A percentile compares a stretch with the other conserved stretches of the same genome.
Evolutionary conservation across 2,888 invertebrate species (phyloP).

Genomic region (Scaptomyza tumidula): DNA sequence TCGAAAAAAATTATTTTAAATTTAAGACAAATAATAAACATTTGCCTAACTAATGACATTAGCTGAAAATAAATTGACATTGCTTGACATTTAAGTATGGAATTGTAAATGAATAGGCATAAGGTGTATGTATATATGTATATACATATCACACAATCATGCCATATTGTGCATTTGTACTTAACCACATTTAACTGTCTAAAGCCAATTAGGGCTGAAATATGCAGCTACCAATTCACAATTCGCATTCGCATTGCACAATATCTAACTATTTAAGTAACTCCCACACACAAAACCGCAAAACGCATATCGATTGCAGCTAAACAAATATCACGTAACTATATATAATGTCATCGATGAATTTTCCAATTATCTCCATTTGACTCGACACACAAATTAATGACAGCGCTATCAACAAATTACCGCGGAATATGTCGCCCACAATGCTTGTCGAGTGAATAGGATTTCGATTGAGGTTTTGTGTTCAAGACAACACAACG

Average conservation of each 20-base stretch:
- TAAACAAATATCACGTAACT: background rate
- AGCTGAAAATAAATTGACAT: background rate
- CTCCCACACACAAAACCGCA: background rate
- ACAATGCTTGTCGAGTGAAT: conserved; percentile 9
- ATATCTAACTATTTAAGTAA: background rate
- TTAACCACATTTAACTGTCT: background rate
- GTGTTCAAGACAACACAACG: conserved; percentile 51
- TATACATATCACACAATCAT: background rate
- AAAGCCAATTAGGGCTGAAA: background rate
- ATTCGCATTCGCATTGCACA: background rate
- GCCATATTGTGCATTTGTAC: background rate
- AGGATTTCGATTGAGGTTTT: background rate
- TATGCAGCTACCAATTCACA: background rate
- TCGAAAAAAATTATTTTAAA: too few species aligned
- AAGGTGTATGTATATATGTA: too few species aligned
- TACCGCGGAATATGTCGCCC: conserved; percentile 59
- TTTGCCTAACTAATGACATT: background rate
- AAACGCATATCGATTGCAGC: conserved; percentile 8
- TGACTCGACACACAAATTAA: conserved; percentile 43
- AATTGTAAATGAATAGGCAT: background rate
- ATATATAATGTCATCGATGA: conserved; percentile 10
- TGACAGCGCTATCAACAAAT: conserved; percentile 57
- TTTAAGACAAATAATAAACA: background rate
- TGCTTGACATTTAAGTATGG: background rate
- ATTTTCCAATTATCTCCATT: conserved; percentile 43